Evolutionary conservation across 2,113 vertebrate species (phyloP).

Genomic region (Seriola aureovittata): DNA sequence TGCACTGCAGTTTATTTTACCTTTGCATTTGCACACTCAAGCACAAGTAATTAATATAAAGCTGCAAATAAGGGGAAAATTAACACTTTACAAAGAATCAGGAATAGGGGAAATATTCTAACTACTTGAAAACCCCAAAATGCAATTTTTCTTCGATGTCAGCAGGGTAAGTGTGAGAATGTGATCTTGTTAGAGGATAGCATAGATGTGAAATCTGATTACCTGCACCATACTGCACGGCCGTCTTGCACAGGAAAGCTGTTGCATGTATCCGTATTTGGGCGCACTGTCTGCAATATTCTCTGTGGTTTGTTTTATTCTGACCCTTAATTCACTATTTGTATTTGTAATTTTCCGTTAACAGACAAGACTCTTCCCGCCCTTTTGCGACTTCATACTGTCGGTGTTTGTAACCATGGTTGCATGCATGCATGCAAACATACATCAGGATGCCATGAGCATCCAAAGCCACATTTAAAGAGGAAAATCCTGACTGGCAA

Average conservation of each 20-base stretch:
- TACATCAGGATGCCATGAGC: constrained; percentile 1
- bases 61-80: too few species aligned
- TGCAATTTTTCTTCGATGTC: not conserved
- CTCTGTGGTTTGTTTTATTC: not conserved
- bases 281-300: not conserved
- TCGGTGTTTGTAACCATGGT: not conserved
- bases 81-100: too few species aligned
- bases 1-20: too few species aligned
- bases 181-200: not conserved
- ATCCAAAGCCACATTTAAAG: constrained; percentile 31
- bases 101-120: too few species aligned
- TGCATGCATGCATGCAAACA: constrained; percentile 14
- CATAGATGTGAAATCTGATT: not conserved
- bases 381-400: not conserved
- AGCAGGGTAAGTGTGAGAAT: not conserved
- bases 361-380: not conserved
- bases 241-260: not conserved
- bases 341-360: not conserved
- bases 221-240: too few species aligned
- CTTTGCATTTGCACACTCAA: too few species aligned
- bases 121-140: too few species aligned
- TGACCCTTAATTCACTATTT: not conserved
- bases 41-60: too few species aligned
- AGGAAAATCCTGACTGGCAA: constrained; percentile 45
- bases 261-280: too few species aligned